phyloP scores from a whole-genome alignment of 2,113 vertebrate species.

The Tyto alba region DNA sequence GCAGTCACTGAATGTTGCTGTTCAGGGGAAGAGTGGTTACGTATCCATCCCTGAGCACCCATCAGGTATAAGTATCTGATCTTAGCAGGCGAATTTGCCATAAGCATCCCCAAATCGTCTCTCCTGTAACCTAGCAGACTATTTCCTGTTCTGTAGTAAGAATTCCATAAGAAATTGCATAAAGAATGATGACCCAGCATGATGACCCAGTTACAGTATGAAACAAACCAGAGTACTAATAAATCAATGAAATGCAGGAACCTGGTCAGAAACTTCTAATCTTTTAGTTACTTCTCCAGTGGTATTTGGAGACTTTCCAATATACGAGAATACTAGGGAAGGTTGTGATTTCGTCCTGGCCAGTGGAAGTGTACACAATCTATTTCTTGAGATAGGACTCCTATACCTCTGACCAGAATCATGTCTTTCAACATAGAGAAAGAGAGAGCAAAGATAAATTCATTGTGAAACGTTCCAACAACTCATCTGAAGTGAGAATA shows the following conservation, averaged over 20 bases:
- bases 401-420: background rate
- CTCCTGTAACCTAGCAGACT: background rate
- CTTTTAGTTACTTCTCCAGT: background rate
- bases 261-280: background rate
- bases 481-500: background rate
- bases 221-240: background rate
- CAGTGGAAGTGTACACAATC: background rate
- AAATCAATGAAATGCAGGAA: background rate
- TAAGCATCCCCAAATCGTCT: background rate
- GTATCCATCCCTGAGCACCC: background rate
- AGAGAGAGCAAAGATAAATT: background rate
- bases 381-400: background rate
- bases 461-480: background rate
- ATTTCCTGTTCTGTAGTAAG: background rate
- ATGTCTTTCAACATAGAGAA: background rate
- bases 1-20: background rate
- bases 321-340: background rate
- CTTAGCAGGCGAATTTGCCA: background rate
- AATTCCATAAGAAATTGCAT: background rate
- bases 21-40: background rate
- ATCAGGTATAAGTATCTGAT: background rate
- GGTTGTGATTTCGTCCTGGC: background rate
- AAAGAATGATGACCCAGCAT: background rate
- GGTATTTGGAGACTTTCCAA: background rate
- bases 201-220: background rate